A percentile compares a stretch with the other conserved stretches of the same genome.
phyloP scores from a whole-genome alignment of 2,888 invertebrate species.

The Tenthredo distinguenda region DNA sequence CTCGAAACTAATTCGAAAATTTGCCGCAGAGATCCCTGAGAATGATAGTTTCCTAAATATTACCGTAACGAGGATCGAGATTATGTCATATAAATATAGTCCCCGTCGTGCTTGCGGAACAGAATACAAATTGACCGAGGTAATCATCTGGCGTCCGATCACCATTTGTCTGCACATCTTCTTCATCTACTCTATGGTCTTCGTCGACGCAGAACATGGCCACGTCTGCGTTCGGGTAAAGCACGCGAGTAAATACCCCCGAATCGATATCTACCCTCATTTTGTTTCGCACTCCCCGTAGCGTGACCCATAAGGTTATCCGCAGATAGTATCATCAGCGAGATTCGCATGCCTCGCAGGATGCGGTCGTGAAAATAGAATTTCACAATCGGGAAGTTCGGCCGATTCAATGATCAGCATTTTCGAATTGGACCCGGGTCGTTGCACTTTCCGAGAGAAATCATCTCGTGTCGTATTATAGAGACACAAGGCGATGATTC shows the following conservation, averaged over 20 bases:
- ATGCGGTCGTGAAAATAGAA: not conserved
- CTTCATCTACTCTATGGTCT: constrained; percentile 23
- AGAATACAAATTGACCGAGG: constrained; percentile 1
- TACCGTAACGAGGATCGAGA: not conserved
- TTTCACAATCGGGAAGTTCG: constrained; percentile 5
- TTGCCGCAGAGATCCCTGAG: not conserved
- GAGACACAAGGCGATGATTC: not conserved
- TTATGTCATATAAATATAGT: not conserved
- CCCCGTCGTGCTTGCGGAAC: not conserved
- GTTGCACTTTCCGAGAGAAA: not conserved
- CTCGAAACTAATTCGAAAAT: not conserved
- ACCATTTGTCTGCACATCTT: not conserved
- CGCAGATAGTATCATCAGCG: not conserved
- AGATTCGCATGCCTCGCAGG: not conserved
- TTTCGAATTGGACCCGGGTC: not conserved
- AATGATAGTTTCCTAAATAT: not conserved
- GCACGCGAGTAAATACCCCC: not conserved
- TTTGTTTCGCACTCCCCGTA: constrained; percentile 23
- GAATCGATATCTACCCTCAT: constrained; percentile 40
- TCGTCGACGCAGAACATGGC: not conserved
- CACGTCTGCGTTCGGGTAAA: not conserved
- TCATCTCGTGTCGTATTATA: not conserved
- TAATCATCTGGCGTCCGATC: not conserved
- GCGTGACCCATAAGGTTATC: not conserved
- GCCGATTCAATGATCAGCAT: not conserved